Evolutionary conservation across 2,888 invertebrate genomes (phyloP), one percentile per base, ranked within the genome.

Genomic region (Panopea generosa): DNA sequence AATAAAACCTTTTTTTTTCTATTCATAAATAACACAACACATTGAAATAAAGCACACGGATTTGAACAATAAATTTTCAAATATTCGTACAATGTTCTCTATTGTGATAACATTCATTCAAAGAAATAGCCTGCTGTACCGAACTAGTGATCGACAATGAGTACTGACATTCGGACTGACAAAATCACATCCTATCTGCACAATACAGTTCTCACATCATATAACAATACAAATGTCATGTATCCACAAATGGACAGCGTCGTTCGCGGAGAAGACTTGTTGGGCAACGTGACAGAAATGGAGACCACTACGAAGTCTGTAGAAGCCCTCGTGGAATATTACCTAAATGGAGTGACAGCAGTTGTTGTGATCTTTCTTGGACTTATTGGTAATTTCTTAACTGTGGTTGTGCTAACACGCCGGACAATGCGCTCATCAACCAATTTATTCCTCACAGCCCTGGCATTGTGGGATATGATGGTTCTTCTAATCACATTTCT

Each of bases 401-500:
- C 94, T 14, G 93, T 94, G 61, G 92, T 94, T 27, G 94, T 95
- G 49, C 92, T 95, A 62, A 94, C 94, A 1, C 89, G 94, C 82
- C 94, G 95, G 82, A 94, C 95, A 59, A 96, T 96, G 96, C 93
- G 95, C 87, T 95, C 95, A 77, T 95, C 96, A 45, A 96, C 96
- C 71, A 96, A 96, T 82, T 92, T 86, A 55, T 92, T 92, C 76
- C 87, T 92, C 6, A 87, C 89, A 18, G 90, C 91, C 0, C 83
- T 92, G 29, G 92, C 92, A 20, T 84, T 91, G 52, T 91, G 92
- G 91, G 92, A 92, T 82, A 89, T 87, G 45, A 74, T 91, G 40
- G 91, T 92, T 16, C 85, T 92, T 0, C 62, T 91, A 4, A 81
- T 85, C n/a, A 89, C 90, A 0, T 70, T 88, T 18, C 82, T 90